These are phyloP conservation scores for Ficedula albicollis DNA, from an alignment of 2,797 vertebrate genomes.

Conservation along the genomic window DNA sequence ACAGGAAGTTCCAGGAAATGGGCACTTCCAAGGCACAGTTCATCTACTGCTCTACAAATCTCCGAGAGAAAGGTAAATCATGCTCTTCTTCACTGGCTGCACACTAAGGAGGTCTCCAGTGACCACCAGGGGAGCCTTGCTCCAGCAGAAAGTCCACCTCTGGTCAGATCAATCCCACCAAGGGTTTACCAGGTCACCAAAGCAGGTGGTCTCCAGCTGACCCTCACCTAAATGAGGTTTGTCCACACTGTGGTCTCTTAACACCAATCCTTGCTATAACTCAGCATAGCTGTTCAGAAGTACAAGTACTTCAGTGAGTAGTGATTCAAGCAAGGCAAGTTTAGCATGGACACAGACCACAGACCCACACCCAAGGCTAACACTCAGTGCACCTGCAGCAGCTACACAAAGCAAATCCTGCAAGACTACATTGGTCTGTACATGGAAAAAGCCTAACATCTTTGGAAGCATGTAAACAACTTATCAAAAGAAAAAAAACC, in stretches of 20 bases:
- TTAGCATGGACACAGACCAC: background rate
- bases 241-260: background rate
- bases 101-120: background rate
- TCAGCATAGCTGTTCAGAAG: background rate
- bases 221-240: background rate
- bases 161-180: background rate
- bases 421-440: accelerated
- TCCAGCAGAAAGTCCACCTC: background rate
- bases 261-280: background rate
- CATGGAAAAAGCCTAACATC: background rate
- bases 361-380: background rate
- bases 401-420: background rate
- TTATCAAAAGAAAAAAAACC: background rate
- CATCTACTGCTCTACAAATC: background rate
- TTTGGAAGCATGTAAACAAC: background rate
- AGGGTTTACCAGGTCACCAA: background rate
- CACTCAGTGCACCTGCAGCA: accelerated
- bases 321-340: background rate
- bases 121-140: background rate
- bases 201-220: background rate
- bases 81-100: background rate
- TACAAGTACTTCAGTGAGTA: accelerated
- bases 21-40: background rate
- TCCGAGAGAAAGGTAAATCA: background rate
- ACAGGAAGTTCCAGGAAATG: accelerated